These are phyloP conservation scores for Oophaga pumilio DNA, from an alignment of 2,113 vertebrate species.

Conservation along the genomic window DNA sequence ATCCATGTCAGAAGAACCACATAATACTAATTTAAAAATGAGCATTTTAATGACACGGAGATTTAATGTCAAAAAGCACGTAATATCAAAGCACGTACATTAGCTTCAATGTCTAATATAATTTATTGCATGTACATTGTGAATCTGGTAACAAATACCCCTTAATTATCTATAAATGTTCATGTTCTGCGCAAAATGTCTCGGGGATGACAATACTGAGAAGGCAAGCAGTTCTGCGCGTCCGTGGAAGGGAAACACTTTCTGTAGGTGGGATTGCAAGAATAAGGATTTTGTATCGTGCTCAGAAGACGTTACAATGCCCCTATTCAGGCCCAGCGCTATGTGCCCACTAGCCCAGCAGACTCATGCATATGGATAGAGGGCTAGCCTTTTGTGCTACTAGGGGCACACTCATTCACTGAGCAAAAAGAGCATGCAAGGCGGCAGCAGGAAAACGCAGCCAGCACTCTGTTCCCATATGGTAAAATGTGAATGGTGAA, in stretches of 20 bases:
- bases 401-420: background rate
- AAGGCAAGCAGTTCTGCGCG: conserved; percentile 1
- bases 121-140: too few species aligned
- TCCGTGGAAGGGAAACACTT: background rate
- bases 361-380: conserved; percentile 39
- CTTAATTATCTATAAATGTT: background rate
- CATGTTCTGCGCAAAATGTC: background rate
- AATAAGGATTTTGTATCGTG: conserved; percentile 38
- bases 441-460: background rate
- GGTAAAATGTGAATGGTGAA: too few species aligned
- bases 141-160: background rate
- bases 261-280: conserved; percentile 47
- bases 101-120: too few species aligned
- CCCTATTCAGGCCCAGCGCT: conserved; percentile 34
- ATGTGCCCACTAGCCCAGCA: conserved; percentile 37
- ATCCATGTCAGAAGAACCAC: too few species aligned
- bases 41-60: too few species aligned
- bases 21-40: too few species aligned
- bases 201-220: background rate
- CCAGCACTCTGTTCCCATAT: background rate
- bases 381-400: background rate
- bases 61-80: too few species aligned
- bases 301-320: conserved; percentile 27
- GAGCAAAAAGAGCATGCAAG: background rate
- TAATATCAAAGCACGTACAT: too few species aligned